These are phyloP conservation scores for Gambusia yucatana DNA, from an alignment of 2,797 vertebrate species.

Conservation along the genomic window DNA sequence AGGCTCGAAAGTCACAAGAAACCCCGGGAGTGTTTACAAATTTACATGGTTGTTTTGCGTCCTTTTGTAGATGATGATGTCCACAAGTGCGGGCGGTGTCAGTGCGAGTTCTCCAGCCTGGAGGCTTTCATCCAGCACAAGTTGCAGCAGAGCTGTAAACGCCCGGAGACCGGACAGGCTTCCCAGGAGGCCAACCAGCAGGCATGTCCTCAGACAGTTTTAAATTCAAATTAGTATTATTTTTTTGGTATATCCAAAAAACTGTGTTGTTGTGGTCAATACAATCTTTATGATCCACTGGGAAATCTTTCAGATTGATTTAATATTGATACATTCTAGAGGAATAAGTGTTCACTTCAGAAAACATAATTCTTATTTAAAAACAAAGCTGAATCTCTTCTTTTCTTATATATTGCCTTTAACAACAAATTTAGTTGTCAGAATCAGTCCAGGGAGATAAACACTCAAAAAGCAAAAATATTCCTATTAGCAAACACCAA, in stretches of 20 bases:
- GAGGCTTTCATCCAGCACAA: constrained; percentile 97
- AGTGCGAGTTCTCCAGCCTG: constrained; percentile 90
- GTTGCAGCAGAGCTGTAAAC: constrained; percentile 88
- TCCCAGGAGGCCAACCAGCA: constrained; percentile 46
- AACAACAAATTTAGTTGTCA: background rate
- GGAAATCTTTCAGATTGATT: background rate
- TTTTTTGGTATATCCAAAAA: background rate
- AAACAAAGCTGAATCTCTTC: background rate
- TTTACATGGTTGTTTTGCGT: background rate
- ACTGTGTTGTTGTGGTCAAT: background rate
- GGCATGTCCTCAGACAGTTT: constrained; percentile 28
- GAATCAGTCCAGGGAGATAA: background rate
- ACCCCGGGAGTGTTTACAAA: background rate
- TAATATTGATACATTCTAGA: background rate
- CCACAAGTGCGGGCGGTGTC: constrained; percentile 95
- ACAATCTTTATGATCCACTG: background rate
- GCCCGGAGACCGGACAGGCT: constrained; percentile 61
- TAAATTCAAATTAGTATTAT: background rate
- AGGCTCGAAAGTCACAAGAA: background rate
- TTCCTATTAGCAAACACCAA: background rate
- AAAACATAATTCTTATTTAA: background rate
- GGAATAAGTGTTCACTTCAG: background rate
- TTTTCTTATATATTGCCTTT: no score
- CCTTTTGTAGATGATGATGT: constrained; percentile 73
- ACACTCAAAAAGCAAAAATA: background rate